These are phyloP conservation scores for Platyscapa corneri DNA, from an alignment of 1,140 invertebrate species.

Conservation along the genomic window DNA sequence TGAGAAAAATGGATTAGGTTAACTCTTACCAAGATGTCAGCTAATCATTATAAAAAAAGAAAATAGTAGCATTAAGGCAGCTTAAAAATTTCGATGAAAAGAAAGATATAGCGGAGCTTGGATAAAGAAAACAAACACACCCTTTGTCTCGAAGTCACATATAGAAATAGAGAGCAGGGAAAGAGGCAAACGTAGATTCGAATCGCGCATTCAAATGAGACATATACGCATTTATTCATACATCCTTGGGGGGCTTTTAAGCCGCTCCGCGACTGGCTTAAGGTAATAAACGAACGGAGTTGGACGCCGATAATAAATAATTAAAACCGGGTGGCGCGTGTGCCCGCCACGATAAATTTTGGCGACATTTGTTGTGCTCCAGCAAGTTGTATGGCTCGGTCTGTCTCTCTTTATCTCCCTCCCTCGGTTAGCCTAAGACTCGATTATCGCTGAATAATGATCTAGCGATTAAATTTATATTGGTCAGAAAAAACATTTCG, in stretches of 20 bases:
- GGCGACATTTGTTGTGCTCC: slow-evolving; percentile 38
- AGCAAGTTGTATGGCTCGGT: background rate
- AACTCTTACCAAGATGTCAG: background rate
- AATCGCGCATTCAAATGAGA: slow-evolving; percentile 48
- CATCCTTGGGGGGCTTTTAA: slow-evolving; percentile 28
- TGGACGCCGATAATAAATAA: slow-evolving; percentile 48
- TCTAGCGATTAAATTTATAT: slow-evolving; percentile 49
- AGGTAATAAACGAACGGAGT: slow-evolving; percentile 37
- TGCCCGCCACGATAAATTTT: slow-evolving; percentile 43
- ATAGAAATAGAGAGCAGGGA: slow-evolving; percentile 17
- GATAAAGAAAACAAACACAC: background rate
- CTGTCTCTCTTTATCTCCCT: background rate
- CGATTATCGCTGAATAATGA: slow-evolving; percentile 53
- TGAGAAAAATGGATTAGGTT: no score
- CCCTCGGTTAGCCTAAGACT: background rate
- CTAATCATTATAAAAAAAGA: background rate
- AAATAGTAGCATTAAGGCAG: no score
- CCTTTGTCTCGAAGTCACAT: background rate
- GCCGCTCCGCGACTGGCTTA: slow-evolving; percentile 14
- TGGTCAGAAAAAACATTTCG: background rate
- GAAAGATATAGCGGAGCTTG: background rate
- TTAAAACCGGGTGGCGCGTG: slow-evolving; percentile 44
- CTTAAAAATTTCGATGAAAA: background rate
- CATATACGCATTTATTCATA: slow-evolving; percentile 21
- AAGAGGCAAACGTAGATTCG: slow-evolving; percentile 10